A percentile compares a stretch with the other conserved stretches of the same genome.
Evolutionary conservation across 1,140 invertebrate species (phyloP).

Genomic region (Ips nitidus): DNA sequence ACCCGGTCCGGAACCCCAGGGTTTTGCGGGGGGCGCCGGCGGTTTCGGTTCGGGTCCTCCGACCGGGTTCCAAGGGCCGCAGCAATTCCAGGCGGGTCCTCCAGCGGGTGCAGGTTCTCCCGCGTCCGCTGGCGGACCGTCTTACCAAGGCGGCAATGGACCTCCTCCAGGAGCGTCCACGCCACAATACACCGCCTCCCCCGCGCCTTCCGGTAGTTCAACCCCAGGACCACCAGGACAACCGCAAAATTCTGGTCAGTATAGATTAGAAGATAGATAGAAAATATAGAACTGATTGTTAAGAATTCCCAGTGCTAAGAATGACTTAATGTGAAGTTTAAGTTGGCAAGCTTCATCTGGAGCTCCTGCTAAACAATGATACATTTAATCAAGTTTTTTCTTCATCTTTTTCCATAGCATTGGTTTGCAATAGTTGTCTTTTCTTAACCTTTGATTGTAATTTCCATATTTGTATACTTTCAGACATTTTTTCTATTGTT

Average conservation of each 20-base stretch:
- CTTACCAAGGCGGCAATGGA: constrained; percentile 65
- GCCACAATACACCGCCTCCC: constrained; percentile 73
- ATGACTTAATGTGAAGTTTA: no score
- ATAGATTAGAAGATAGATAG: constrained; percentile 1
- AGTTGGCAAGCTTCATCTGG: no score
- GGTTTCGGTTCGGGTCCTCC: constrained; percentile 58
- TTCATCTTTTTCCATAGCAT: no score
- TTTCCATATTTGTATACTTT: no score
- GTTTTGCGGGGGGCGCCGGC: constrained; percentile 60
- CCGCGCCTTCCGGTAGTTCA: constrained; percentile 73
- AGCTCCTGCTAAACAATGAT: no score
- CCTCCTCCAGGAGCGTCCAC: constrained; percentile 71
- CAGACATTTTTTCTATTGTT: no score
- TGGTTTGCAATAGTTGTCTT: no score
- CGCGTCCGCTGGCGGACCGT: constrained; percentile 56
- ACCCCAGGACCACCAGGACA: constrained; percentile 68
- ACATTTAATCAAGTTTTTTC: no score
- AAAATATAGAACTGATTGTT: constrained; percentile 2
- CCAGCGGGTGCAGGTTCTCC: constrained; percentile 67
- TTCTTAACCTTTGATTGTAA: no score
- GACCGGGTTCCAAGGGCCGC: constrained; percentile 61
- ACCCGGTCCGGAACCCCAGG: constrained; percentile 64
- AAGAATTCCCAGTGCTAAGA: no score
- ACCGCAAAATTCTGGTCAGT: constrained; percentile 55
- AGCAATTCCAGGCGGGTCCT: constrained; percentile 61